Base-by-base conservation (phyloP, 2,797 vertebrate genomes). In the Phataginus tricuspis region DNA sequence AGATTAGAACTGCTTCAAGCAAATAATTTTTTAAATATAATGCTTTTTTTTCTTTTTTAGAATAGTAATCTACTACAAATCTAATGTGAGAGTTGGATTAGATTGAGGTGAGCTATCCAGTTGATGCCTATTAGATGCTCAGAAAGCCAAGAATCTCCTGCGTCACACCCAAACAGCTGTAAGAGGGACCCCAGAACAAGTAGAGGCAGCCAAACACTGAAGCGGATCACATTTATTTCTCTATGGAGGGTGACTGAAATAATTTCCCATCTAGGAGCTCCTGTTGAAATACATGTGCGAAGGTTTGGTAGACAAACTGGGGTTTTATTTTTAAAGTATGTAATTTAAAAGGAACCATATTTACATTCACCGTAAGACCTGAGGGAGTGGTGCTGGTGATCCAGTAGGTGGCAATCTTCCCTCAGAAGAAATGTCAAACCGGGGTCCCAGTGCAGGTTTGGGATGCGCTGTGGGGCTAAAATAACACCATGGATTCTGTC, bases 351-450 rank as follows among this genome's bases (percentile, higher is more conserved):
- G 63, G 15, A 55, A 6, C 19, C 25, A 2, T 34, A 6, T 66
- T 77, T 74, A 1, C 23, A 27, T 55, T 11, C 15, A 39, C 25
- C 16, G 1, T 11, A 64, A 84, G 57, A 72, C 15, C 11, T 0
- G n/a, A 79, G 49, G 31, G 71, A 85, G 12, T 39, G 29, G 63
- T 91, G 63, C 49, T 45, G 6, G 51, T 0, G 1, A 25, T 88
- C 98, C 98, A 97, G 97, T 92, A 98, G 98, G 96, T 98, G 98
- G 98, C 97, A 90, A 69, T 78, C 94, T 98, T 98, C 63, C 74
- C 93, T 53, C 77, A 98, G 95, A 93, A 84, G 93, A 92, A 9
- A 49, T 53, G 45, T 84, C 69, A 68, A 16, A 19, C 2, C 31
- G 31, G 80, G 68, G 25, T 82, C 72, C 80, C 29, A 1, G 27